Evolutionary conservation across 2,888 invertebrate genomes (phyloP).

Genomic region (Exocentrus adspersus): DNA sequence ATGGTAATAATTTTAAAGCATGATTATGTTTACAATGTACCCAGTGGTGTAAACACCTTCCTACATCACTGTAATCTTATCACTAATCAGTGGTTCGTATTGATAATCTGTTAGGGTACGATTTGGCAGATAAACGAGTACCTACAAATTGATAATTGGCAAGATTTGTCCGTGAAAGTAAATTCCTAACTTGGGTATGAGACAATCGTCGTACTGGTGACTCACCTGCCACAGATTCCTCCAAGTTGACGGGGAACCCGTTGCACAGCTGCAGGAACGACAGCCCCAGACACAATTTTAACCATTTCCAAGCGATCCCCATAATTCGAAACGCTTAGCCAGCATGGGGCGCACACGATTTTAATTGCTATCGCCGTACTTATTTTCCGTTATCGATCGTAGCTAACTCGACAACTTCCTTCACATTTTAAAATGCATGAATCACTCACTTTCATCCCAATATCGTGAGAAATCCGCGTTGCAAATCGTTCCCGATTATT

Average conservation of each 20-base stretch:
- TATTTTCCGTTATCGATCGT: conserved; percentile 34
- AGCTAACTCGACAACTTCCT: conserved; percentile 28
- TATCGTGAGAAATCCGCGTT: conserved; percentile 9
- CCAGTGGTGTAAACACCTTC: too few species aligned
- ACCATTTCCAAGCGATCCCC: conserved; percentile 58
- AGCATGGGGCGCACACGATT: conserved; percentile 17
- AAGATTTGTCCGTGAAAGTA: conserved; percentile 25
- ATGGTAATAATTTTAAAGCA: too few species aligned
- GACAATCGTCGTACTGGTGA: conserved; percentile 50
- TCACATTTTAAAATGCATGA: conserved; percentile 38
- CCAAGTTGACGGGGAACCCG: conserved; percentile 61
- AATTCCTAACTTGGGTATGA: background rate
- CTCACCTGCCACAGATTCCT: conserved; percentile 62
- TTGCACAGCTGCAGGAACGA: conserved; percentile 60
- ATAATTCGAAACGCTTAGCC: conserved; percentile 43
- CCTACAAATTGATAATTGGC: conserved; percentile 26
- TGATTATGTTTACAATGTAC: too few species aligned
- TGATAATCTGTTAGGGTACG: too few species aligned
- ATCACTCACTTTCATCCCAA: conserved; percentile 26
- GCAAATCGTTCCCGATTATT: too few species aligned
- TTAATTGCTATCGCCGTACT: conserved; percentile 6
- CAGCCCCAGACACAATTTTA: conserved; percentile 56
- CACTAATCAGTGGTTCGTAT: too few species aligned
- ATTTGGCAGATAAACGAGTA: too few species aligned
- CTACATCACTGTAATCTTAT: too few species aligned